These are phyloP conservation scores for Chloropsis cyanopogon DNA, from an alignment of 2,113 vertebrate species.

Conservation along the genomic window DNA sequence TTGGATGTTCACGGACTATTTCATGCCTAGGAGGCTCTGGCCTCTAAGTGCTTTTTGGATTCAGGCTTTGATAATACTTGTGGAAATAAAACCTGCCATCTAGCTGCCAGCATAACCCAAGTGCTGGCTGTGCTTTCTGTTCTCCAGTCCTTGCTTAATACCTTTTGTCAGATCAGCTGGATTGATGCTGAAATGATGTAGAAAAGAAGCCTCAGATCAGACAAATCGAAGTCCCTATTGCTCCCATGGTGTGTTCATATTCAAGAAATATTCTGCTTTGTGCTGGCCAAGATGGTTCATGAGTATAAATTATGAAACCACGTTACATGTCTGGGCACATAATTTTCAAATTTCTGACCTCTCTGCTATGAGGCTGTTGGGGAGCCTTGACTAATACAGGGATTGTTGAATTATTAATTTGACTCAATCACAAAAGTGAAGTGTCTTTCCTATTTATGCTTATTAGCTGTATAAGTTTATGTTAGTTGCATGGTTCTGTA, in stretches of 20 bases:
- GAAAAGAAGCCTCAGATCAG: background rate
- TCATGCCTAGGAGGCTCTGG: background rate
- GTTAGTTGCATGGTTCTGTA: background rate
- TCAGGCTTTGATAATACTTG: background rate
- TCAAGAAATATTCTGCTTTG: background rate
- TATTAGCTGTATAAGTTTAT: background rate
- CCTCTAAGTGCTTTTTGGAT: background rate
- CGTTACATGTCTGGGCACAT: background rate
- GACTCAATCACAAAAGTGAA: background rate
- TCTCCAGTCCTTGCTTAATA: background rate
- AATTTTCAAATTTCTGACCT: background rate
- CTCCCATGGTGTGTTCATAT: background rate
- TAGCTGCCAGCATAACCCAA: background rate
- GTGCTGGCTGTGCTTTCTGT: background rate
- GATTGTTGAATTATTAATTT: background rate
- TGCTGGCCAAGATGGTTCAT: background rate
- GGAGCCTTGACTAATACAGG: background rate
- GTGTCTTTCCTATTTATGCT: background rate
- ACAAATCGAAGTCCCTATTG: background rate
- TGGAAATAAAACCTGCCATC: constrained; percentile 3
- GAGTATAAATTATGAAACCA: background rate
- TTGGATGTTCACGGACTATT: background rate
- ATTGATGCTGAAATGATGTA: background rate
- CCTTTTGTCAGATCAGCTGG: background rate
- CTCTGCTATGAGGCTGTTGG: background rate